Evolutionary conservation across 1,140 invertebrate species (phyloP).

Genomic region (Euura lappo): DNA sequence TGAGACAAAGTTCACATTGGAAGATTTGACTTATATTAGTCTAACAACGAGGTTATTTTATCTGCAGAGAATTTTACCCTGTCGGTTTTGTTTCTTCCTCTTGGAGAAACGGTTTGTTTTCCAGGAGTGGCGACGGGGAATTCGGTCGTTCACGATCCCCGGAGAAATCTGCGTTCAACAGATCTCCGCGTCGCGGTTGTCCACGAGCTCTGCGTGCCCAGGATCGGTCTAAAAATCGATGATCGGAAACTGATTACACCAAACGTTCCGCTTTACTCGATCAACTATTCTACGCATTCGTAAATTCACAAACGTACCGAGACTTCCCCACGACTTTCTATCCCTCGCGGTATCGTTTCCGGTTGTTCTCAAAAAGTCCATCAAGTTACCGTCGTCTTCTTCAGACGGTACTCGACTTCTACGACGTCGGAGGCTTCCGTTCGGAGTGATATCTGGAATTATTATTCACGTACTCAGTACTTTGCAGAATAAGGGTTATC

Average conservation of each 20-base stretch:
- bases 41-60: neutral
- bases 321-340: conserved; percentile 83
- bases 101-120: conserved; percentile 59
- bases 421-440: conserved; percentile 81
- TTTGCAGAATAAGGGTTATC: conserved; percentile 7
- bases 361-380: conserved; percentile 84
- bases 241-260: neutral
- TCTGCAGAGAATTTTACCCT: conserved; percentile 37
- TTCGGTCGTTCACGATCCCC: conserved; percentile 75
- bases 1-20: neutral
- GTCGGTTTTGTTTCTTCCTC: conserved; percentile 57
- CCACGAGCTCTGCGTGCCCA: conserved; percentile 82
- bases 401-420: conserved; percentile 82
- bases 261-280: conserved; percentile 58
- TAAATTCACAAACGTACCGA: conserved; percentile 62
- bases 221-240: conserved; percentile 73
- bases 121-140: conserved; percentile 70
- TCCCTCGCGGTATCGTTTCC: conserved; percentile 79
- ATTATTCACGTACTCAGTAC: neutral
- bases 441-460: conserved; percentile 81
- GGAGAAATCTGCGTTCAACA: conserved; percentile 73
- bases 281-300: neutral
- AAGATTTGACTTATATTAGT: conserved; percentile 12
- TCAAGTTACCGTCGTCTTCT: conserved; percentile 83
- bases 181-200: conserved; percentile 69